Percentiles rank a stretch among this genome's conserved stretches.
phyloP scores from a whole-genome alignment of 2,797 vertebrate species.

The Gouania willdenowi region DNA sequence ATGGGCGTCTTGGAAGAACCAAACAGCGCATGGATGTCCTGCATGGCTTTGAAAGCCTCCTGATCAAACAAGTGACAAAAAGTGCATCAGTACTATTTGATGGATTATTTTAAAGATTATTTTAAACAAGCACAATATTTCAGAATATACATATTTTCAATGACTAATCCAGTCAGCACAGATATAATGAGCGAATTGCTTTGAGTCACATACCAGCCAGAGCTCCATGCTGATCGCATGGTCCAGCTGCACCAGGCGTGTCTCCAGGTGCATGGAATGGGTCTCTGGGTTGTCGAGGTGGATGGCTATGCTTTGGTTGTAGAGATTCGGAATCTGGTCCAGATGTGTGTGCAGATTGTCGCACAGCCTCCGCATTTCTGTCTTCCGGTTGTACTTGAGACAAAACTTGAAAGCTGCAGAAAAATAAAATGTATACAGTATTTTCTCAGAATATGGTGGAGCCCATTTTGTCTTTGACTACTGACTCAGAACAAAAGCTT shows the following conservation, averaged over 20 bases:
- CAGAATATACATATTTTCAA: no score
- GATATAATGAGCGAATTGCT: no score
- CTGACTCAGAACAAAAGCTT: no score
- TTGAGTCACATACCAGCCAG: slow-evolving; percentile 85
- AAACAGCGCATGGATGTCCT: slow-evolving; percentile 97
- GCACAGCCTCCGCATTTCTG: slow-evolving; percentile 96
- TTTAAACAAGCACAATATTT: no score
- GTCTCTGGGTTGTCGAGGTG: slow-evolving; percentile 99
- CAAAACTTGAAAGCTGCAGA: slow-evolving; percentile 95
- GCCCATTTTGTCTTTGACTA: no score
- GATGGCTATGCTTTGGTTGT: slow-evolving; percentile 98
- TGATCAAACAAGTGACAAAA: slow-evolving; percentile 44
- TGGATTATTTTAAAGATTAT: neutral
- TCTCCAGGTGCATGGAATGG: slow-evolving; percentile 99
- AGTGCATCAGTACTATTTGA: neutral
- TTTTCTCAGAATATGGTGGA: no score
- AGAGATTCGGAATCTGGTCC: slow-evolving; percentile 96
- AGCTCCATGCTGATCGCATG: slow-evolving; percentile 99
- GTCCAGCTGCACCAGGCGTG: slow-evolving; percentile 94
- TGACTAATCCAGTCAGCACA: no score
- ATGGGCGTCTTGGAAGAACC: slow-evolving; percentile 98
- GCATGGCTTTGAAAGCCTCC: slow-evolving; percentile 99
- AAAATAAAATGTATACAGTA: neutral
- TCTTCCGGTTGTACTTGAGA: slow-evolving; percentile 96
- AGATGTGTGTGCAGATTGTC: slow-evolving; percentile 98